Base-by-base conservation (phyloP, 2,113 vertebrate species). In the Grantiella picta region DNA sequence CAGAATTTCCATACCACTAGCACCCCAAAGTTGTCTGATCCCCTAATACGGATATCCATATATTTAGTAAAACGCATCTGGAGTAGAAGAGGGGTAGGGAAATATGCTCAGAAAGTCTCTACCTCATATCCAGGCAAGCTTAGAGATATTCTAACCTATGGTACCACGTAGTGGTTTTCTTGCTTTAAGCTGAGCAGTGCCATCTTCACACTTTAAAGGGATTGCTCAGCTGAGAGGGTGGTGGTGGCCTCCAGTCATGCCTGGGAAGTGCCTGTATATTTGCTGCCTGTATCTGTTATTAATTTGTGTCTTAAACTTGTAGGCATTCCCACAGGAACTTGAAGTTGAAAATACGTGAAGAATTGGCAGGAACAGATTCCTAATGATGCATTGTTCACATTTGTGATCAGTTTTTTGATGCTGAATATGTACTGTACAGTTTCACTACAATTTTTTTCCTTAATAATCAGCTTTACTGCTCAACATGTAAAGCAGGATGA, bases 311-410 rank as follows among this genome's bases (percentile, higher is more conserved):
- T 94, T 93, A 86, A 83, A 89, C 82, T 94, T 75, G 60, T 75
- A 86, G 80, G 64, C 76, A 94, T 92, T 97, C 95, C 94, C 94
- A 97, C 82, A 96, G 89, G 91, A 94, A 92, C 92, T 86, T 86
- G 54, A 80, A 85, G 63, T 86, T 73, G 88, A 94, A 93, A 73
- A 90, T 93, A 86, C 63, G 86, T 60, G 86, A 83, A 96, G 56
- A 50, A 75, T 65, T 77, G 86, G n/a, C 49, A 94, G 61, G 61
- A 96, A 93, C 82, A 71, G 56, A 93, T 86, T 83, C 64, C 70
- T 52, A 80, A 56, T 40, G 49, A 85, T 92, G 35, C 44, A 60
- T 60, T 93, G 60, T 75, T 90, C 76, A 85, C 56, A 83, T 86
- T 94, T 89, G 87, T 83, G 59, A 97, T 86, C 27, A 60, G 8